Evolutionary conservation across 2,888 invertebrate genomes (phyloP).

Genomic region (Cantharis flavilabris): DNA sequence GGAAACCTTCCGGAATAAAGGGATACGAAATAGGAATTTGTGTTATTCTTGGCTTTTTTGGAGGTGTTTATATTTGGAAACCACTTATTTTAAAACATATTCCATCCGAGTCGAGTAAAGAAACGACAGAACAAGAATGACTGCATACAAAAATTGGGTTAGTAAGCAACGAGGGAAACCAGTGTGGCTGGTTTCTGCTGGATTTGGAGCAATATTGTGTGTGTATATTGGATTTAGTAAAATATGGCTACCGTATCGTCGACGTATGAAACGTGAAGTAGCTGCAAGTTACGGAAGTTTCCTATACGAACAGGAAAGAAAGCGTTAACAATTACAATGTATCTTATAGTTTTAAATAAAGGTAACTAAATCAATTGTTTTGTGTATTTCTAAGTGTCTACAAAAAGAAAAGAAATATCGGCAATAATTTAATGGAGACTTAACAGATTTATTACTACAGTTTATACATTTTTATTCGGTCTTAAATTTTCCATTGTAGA

Average conservation of each 20-base stretch:
- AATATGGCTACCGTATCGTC: constrained; percentile 38
- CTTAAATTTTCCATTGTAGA: constrained; percentile 74
- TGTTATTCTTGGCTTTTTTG: constrained; percentile 45
- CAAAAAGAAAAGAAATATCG: neutral
- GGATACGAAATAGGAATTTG: constrained; percentile 46
- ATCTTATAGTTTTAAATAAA: neutral
- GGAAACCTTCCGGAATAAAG: constrained; percentile 45
- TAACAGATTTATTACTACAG: constrained; percentile 6
- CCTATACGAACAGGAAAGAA: constrained; percentile 28
- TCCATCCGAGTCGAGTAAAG: neutral
- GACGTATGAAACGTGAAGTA: constrained; percentile 15
- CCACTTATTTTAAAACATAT: constrained; percentile 42
- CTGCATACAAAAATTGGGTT: constrained; percentile 29
- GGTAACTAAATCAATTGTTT: neutral
- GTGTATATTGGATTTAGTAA: constrained; percentile 33
- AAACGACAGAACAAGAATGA: constrained; percentile 21
- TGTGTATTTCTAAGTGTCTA: neutral
- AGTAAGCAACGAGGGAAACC: constrained; percentile 39
- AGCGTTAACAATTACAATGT: neutral
- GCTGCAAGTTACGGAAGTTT: constrained; percentile 32
- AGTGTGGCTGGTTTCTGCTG: constrained; percentile 34
- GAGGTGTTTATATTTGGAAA: constrained; percentile 54
- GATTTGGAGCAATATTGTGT: constrained; percentile 32
- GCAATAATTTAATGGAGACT: neutral
- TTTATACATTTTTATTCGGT: constrained; percentile 38